phyloP scores from a whole-genome alignment of 2,113 vertebrate genomes.

The Ia io region DNA sequence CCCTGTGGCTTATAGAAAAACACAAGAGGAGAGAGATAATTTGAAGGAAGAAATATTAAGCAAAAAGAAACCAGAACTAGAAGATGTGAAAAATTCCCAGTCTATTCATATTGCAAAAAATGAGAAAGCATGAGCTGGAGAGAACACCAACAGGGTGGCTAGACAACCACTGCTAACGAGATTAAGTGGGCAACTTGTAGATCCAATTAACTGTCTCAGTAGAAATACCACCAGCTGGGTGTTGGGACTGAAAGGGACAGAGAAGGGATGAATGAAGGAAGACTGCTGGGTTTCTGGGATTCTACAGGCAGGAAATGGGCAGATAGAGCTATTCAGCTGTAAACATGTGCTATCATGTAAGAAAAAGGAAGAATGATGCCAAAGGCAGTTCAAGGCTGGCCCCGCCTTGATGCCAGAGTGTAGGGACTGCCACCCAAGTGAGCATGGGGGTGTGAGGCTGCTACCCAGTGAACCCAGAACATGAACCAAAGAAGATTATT shows the following conservation, averaged over 20 bases:
- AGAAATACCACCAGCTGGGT: neutral
- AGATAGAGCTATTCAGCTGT: neutral
- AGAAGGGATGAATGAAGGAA: neutral
- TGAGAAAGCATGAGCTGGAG: neutral
- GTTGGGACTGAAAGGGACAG: too few species aligned
- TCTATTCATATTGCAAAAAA: neutral
- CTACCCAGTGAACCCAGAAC: neutral
- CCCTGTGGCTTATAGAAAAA: neutral
- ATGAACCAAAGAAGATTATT: neutral
- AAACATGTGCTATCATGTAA: neutral
- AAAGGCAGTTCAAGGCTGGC: neutral
- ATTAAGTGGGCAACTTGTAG: too few species aligned
- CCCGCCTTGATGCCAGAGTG: neutral
- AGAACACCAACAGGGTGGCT: neutral
- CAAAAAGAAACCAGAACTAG: neutral
- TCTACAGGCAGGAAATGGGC: neutral
- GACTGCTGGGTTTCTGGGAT: neutral
- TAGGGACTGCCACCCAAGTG: too few species aligned
- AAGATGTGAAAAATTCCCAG: neutral
- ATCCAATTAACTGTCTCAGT: neutral
- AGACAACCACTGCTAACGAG: neutral
- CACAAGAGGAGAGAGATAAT: neutral
- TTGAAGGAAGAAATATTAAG: neutral
- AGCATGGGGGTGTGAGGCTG: too few species aligned
- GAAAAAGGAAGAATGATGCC: neutral